These are phyloP conservation scores for Drosophila quadrilineata DNA, from an alignment of 1,140 invertebrate genomes.

Conservation along the genomic window DNA sequence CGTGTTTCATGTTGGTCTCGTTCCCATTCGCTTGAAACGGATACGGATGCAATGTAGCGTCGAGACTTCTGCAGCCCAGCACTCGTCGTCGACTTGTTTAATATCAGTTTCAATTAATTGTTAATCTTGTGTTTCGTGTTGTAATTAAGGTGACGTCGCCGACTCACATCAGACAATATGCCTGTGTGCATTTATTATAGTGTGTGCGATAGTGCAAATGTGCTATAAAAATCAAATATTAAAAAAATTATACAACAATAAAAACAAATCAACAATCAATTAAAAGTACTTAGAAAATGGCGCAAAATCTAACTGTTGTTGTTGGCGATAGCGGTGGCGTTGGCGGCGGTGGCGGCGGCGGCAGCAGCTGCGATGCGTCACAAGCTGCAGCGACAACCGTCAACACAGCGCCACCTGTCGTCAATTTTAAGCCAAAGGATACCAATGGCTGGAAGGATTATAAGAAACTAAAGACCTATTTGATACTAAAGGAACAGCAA, in stretches of 20 bases:
- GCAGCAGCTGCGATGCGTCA: background rate
- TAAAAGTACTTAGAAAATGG: conserved; percentile 31
- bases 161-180: too few species aligned
- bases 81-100: conserved; percentile 32
- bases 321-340: conserved; percentile 29
- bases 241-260: background rate
- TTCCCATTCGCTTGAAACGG: conserved; percentile 45
- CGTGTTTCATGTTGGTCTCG: conserved; percentile 17
- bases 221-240: too few species aligned
- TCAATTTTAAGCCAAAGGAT: conserved; percentile 68
- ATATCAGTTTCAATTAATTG: conserved; percentile 70
- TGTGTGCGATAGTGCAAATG: too few species aligned
- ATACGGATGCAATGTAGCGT: conserved; percentile 67
- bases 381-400: background rate
- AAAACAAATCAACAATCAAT: conserved; percentile 6
- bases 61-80: conserved; percentile 12
- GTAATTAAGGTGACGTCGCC: conserved; percentile 61
- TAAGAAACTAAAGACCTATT: conserved; percentile 76
- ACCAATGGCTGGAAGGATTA: conserved; percentile 76
- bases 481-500: conserved; percentile 75
- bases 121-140: conserved; percentile 65
- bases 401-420: conserved; percentile 19
- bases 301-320: conserved; percentile 58
- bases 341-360: conserved; percentile 3
- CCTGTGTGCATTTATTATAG: too few species aligned